These are phyloP conservation scores for Nebria ingens DNA, from an alignment of 1,140 invertebrate species.

Conservation along the genomic window DNA sequence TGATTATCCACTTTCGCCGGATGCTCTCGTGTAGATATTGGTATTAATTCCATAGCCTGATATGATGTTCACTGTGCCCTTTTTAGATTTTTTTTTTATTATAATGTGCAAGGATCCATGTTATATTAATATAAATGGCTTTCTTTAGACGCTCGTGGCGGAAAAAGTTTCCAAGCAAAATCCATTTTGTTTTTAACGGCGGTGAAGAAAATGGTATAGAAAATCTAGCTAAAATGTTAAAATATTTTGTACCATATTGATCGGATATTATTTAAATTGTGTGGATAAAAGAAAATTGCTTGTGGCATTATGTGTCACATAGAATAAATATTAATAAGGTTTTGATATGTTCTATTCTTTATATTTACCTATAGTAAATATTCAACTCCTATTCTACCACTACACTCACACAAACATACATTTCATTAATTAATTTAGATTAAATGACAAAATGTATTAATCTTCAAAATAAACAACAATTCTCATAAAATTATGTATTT, in stretches of 20 bases:
- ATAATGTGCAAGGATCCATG: neutral
- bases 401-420: too few relatives aligned
- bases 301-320: neutral
- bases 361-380: too few relatives aligned
- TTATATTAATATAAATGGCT: neutral
- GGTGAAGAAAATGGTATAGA: neutral
- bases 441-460: too few relatives aligned
- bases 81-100: slow-evolving; percentile 1
- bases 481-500: too few relatives aligned
- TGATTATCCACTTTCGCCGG: neutral
- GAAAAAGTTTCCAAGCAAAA: neutral
- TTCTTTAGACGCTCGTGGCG: neutral
- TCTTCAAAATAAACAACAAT: too few relatives aligned
- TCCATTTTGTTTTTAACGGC: neutral
- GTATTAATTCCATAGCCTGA: neutral
- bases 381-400: too few relatives aligned
- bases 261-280: neutral
- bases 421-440: too few relatives aligned
- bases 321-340: neutral
- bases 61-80: neutral
- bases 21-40: neutral
- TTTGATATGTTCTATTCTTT: too few relatives aligned
- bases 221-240: neutral
- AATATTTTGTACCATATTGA: neutral
- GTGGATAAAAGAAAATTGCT: neutral